phyloP scores from a whole-genome alignment of 1,140 invertebrate genomes.

The Drosophila santomea region DNA sequence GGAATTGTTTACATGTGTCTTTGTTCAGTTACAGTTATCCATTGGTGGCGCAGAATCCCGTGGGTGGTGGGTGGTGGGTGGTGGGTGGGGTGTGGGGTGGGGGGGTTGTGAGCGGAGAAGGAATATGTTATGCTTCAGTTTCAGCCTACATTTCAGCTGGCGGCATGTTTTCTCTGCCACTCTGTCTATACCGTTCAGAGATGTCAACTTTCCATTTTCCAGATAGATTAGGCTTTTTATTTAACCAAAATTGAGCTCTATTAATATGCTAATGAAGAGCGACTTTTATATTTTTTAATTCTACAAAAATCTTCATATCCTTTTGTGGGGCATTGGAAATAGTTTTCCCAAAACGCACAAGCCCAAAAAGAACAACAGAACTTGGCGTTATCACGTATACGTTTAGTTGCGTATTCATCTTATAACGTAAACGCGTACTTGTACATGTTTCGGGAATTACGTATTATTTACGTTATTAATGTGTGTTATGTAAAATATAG shows the following conservation, averaged over 20 bases:
- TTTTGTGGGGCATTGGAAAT: too few relatives aligned
- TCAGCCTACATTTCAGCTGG: constrained; percentile 41
- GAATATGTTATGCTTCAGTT: constrained; percentile 24
- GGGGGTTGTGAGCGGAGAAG: background rate
- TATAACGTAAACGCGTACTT: background rate
- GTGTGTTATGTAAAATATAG: too few relatives aligned
- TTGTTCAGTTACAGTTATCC: constrained; percentile 72
- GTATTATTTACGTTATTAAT: too few relatives aligned
- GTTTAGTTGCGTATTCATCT: background rate
- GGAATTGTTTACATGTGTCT: constrained; percentile 81
- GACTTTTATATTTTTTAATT: too few relatives aligned
- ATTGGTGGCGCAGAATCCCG: constrained; percentile 50
- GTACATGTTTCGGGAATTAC: too few relatives aligned
- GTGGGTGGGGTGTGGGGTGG: background rate
- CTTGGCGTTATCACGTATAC: background rate
- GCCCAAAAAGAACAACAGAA: background rate
- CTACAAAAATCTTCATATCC: too few relatives aligned
- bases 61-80: background rate
- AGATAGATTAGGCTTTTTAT: too few relatives aligned
- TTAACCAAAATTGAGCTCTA: background rate
- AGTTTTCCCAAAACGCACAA: background rate
- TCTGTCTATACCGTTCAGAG: constrained; percentile 6
- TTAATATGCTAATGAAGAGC: too few relatives aligned
- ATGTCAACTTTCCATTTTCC: constrained; percentile 1
- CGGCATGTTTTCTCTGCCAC: constrained; percentile 15